Conservation (phyloP, 2,888 invertebrate species). For the Antheraea yamamai region DNA sequence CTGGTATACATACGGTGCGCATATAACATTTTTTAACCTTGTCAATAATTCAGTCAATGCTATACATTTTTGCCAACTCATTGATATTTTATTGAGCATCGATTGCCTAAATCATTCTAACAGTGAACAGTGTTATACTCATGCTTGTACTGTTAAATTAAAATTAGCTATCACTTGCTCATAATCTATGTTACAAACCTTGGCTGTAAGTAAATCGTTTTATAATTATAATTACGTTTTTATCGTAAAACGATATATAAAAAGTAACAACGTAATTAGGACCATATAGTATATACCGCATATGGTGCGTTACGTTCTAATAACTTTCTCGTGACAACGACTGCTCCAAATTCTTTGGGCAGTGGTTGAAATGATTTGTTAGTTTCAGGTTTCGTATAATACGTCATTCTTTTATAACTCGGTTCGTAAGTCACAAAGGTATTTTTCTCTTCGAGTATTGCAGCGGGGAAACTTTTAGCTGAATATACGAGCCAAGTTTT, state of each 20-base stretch:
- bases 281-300: conserved; percentile 9
- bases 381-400: conserved; percentile 54
- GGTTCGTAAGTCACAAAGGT: conserved; percentile 72
- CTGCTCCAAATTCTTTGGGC: conserved; percentile 49
- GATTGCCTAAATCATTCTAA: neutral
- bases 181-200: neutral
- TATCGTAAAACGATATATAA: neutral
- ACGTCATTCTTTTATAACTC: conserved; percentile 69
- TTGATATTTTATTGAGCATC: conserved; percentile 23
- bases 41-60: neutral
- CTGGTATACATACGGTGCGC: neutral
- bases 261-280: conserved; percentile 3
- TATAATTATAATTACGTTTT: neutral
- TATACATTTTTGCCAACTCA: neutral
- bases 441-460: conserved; percentile 67
- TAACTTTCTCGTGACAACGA: conserved; percentile 40
- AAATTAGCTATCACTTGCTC: neutral
- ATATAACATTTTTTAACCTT: neutral
- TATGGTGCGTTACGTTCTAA: conserved; percentile 32
- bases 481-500: conserved; percentile 78
- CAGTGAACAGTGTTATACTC: neutral
- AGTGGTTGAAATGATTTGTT: conserved; percentile 62
- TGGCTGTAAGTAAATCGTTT: neutral
- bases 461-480: conserved; percentile 71
- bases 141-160: neutral